A percentile compares a stretch with the other conserved stretches of the same genome.
phyloP scores from a whole-genome alignment of 2,888 invertebrate species.

The Aplocera efformata region DNA sequence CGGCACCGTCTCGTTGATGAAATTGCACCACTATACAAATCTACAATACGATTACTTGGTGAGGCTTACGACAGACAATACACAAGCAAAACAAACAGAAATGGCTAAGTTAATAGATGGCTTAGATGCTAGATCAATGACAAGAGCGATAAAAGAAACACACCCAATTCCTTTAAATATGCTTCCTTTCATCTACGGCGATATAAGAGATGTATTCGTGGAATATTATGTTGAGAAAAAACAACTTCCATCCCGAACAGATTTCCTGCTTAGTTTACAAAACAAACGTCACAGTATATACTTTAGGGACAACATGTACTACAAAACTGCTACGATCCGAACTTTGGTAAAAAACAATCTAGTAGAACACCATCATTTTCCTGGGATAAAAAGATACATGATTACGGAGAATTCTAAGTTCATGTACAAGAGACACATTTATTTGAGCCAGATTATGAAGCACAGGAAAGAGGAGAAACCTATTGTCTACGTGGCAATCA shows the following conservation, averaged over 20 bases:
- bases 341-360: conserved; percentile 18
- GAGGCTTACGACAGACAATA: too few species aligned
- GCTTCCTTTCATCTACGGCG: conserved; percentile 1
- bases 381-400: conserved; percentile 13
- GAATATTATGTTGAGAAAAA: conserved; percentile 11
- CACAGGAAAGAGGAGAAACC: conserved; percentile 1
- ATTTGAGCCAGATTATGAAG: conserved; percentile 12
- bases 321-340: conserved; percentile 9
- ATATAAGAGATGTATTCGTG: conserved; percentile 16
- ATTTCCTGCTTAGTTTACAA: conserved; percentile 8
- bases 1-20: too few species aligned
- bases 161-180: background rate
- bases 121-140: conserved; percentile 10
- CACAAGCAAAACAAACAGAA: background rate
- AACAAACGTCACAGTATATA: background rate
- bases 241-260: conserved; percentile 10
- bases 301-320: background rate
- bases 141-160: conserved; percentile 11
- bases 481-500: conserved; percentile 17
- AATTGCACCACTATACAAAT: conserved; percentile 5
- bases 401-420: conserved; percentile 20
- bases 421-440: conserved; percentile 17
- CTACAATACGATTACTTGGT: background rate
- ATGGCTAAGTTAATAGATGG: background rate
- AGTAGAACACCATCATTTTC: conserved; percentile 17